phyloP scores from a whole-genome alignment of 2,888 invertebrate genomes.

The Epinotia demarniana region DNA sequence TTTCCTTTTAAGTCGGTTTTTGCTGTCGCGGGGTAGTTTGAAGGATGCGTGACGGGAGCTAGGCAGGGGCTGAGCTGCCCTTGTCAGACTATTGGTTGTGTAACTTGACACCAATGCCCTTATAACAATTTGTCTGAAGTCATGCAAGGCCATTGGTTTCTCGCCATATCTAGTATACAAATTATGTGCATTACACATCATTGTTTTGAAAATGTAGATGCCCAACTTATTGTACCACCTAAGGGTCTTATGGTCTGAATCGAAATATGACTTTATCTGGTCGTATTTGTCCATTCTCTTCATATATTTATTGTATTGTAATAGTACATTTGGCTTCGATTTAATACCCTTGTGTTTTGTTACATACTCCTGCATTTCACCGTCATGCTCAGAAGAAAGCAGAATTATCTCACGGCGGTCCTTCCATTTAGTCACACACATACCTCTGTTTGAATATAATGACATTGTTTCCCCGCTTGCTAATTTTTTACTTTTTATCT shows the following conservation, averaged over 20 bases:
- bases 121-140: slow-evolving; percentile 22
- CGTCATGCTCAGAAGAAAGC: slow-evolving; percentile 16
- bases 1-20: slow-evolving; percentile 17
- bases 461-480: background rate
- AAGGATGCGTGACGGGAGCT: slow-evolving; percentile 17
- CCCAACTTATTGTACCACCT: slow-evolving; percentile 33
- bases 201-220: slow-evolving; percentile 23
- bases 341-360: background rate
- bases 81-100: slow-evolving; percentile 5
- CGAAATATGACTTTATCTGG: slow-evolving; percentile 31
- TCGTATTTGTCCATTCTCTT: slow-evolving; percentile 6
- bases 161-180: slow-evolving; percentile 13
- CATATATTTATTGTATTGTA: slow-evolving; percentile 30
- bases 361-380: slow-evolving; percentile 9
- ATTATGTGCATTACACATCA: slow-evolving; percentile 22
- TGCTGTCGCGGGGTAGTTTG: slow-evolving; percentile 5
- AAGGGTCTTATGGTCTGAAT: slow-evolving; percentile 22
- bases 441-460: slow-evolving; percentile 11
- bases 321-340: slow-evolving; percentile 46
- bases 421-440: slow-evolving; percentile 9
- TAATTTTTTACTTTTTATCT: slow-evolving; percentile 16
- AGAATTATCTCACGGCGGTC: slow-evolving; percentile 10
- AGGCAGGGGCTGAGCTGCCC: background rate
- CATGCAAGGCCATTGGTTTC: background rate
- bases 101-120: slow-evolving; percentile 11